Evolutionary conservation across 2,113 vertebrate species (phyloP).

Genomic region (Corythornis vintsioides): DNA sequence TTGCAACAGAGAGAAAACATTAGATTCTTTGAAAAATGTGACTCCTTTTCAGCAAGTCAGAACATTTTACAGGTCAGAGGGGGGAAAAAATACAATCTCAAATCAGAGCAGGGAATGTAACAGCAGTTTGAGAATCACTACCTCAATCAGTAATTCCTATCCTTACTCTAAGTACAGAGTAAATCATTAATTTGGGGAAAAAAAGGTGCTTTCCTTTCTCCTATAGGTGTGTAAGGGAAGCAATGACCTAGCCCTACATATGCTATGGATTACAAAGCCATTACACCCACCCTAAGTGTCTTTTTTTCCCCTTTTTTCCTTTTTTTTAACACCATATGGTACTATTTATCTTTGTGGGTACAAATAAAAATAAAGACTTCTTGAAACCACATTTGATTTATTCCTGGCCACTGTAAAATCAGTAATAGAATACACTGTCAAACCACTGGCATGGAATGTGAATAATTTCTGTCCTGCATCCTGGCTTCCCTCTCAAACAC

Average conservation of each 20-base stretch:
- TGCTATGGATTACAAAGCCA: conserved; percentile 51
- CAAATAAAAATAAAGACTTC: conserved; percentile 67
- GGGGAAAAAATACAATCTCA: not conserved
- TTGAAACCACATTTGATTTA: conserved; percentile 62
- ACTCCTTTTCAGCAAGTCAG: not conserved
- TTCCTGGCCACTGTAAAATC: conserved; percentile 65
- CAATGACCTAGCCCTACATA: not conserved
- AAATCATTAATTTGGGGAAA: not conserved
- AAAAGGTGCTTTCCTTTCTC: conserved; percentile 25
- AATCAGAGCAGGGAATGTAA: not conserved
- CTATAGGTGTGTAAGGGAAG: conserved; percentile 15
- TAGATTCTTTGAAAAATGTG: not conserved
- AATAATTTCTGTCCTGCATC: conserved; percentile 8
- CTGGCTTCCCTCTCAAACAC: not conserved
- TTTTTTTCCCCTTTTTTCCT: not conserved
- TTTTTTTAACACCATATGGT: conserved; percentile 39
- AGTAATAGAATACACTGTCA: conserved; percentile 65
- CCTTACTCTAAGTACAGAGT: not conserved
- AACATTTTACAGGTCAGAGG: not conserved
- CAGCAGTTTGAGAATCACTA: not conserved
- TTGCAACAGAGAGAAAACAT: not conserved
- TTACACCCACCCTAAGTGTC: conserved; percentile 4
- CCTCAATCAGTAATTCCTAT: not conserved
- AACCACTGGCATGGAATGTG: conserved; percentile 63
- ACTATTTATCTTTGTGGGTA: conserved; percentile 55